Percentiles rank a stretch among this genome's conserved stretches.
These are phyloP conservation scores for Listronotus bonariensis DNA, from an alignment of 1,140 invertebrate species.

Conservation along the genomic window DNA sequence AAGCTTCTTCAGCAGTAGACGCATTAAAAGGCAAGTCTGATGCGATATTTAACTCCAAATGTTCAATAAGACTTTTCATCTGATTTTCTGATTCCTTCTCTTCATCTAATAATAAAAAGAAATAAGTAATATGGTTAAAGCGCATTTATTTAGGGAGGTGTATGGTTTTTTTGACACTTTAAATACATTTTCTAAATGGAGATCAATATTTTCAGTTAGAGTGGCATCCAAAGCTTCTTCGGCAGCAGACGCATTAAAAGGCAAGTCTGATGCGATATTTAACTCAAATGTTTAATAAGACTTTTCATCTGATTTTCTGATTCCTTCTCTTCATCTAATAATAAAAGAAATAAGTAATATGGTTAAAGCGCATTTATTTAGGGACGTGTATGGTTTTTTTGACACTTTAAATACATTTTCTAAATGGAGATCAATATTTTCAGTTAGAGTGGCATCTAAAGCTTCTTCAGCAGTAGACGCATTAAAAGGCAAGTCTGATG, in stretches of 20 bases:
- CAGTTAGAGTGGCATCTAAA: conserved; percentile 54
- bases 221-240: conserved; percentile 58
- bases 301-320: conserved; percentile 60
- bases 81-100: conserved; percentile 62
- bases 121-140: too few species aligned
- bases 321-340: conserved; percentile 65
- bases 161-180: too few species aligned
- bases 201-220: conserved; percentile 52
- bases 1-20: conserved; percentile 57
- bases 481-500: conserved; percentile 56
- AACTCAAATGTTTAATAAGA: conserved; percentile 57
- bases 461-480: conserved; percentile 57
- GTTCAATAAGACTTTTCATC: conserved; percentile 58
- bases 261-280: conserved; percentile 53
- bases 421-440: conserved; percentile 49
- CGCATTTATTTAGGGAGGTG: too few species aligned
- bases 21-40: conserved; percentile 56
- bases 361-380: too few species aligned
- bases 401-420: too few species aligned
- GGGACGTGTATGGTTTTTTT: too few species aligned
- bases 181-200: too few species aligned
- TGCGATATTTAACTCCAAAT: conserved; percentile 54
- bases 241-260: conserved; percentile 55
- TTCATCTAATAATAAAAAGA: conserved; percentile 59
- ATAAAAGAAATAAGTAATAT: too few species aligned